Percentiles rank a stretch among this genome's conserved stretches.
These are phyloP conservation scores for Triplophysa tibetana DNA, from an alignment of 2,113 vertebrate species.

Conservation along the genomic window DNA sequence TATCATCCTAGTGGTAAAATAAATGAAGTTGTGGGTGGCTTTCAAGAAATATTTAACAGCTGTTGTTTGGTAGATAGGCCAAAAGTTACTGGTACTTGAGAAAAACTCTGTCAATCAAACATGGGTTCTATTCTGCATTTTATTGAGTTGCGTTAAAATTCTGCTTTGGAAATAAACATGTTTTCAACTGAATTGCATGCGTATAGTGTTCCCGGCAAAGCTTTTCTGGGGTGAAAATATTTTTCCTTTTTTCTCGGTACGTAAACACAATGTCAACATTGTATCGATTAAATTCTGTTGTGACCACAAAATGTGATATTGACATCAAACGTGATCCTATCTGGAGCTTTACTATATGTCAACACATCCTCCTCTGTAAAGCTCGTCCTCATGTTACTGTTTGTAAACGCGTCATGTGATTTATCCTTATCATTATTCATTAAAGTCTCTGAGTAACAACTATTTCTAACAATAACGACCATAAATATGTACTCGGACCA, in stretches of 20 bases:
- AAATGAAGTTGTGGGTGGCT: background rate
- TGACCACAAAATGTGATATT: conserved; percentile 2
- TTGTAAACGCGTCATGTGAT: background rate
- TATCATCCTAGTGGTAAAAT: background rate
- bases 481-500: no score
- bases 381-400: background rate
- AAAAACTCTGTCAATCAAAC: background rate
- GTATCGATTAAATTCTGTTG: no score
- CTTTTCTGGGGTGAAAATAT: background rate
- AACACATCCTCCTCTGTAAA: background rate
- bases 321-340: background rate
- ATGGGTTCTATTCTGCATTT: background rate
- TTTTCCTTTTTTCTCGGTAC: background rate
- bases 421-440: background rate
- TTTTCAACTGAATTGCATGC: background rate
- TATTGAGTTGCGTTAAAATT: background rate
- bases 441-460: background rate
- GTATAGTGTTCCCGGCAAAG: background rate
- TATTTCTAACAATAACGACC: no score
- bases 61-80: background rate
- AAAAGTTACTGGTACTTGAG: background rate
- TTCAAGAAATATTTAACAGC: background rate
- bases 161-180: background rate
- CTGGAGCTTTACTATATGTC: background rate
- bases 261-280: background rate